A percentile compares a stretch with the other conserved stretches of the same genome.
phyloP scores from a whole-genome alignment of 2,888 invertebrate species.

The Cyaniris semiargus region DNA sequence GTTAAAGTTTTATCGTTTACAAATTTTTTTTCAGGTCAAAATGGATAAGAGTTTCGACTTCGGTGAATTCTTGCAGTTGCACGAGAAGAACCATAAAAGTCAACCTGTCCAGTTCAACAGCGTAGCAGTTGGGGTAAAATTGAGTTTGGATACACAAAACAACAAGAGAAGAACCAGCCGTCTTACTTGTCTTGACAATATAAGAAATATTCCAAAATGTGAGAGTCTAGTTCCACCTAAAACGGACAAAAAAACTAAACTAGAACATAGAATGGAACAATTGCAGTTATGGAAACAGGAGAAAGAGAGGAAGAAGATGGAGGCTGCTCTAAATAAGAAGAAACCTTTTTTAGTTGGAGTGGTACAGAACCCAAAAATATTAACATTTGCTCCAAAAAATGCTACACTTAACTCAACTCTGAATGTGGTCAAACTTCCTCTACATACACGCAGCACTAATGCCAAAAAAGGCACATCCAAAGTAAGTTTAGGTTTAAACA shows the following conservation, averaged over 20 bases:
- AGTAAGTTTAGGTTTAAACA: conserved; percentile 43
- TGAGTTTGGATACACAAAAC: conserved; percentile 55
- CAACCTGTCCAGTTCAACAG: conserved; percentile 63
- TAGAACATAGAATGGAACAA: conserved; percentile 58
- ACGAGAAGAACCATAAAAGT: conserved; percentile 62
- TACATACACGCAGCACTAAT: conserved; percentile 39
- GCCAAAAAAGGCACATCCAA: not conserved
- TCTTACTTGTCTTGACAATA: conserved; percentile 57
- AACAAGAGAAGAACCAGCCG: conserved; percentile 58
- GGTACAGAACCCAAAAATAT: conserved; percentile 53
- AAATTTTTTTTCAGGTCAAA: conserved; percentile 52
- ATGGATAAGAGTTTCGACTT: conserved; percentile 67
- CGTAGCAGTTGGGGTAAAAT: conserved; percentile 62
- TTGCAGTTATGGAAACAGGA: conserved; percentile 71
- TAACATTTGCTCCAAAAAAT: conserved; percentile 78
- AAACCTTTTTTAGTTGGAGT: conserved; percentile 68
- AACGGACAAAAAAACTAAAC: conserved; percentile 46
- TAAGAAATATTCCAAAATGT: conserved; percentile 53
- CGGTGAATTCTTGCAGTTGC: conserved; percentile 55
- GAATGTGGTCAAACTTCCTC: conserved; percentile 49
- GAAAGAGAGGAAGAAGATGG: conserved; percentile 63
- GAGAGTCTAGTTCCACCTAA: conserved; percentile 48
- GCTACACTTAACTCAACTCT: conserved; percentile 75
- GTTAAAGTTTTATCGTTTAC: conserved; percentile 44
- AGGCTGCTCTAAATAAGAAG: conserved; percentile 56